Base-by-base conservation (phyloP, 2,888 invertebrate species). In the Petrophora chlorosata region DNA sequence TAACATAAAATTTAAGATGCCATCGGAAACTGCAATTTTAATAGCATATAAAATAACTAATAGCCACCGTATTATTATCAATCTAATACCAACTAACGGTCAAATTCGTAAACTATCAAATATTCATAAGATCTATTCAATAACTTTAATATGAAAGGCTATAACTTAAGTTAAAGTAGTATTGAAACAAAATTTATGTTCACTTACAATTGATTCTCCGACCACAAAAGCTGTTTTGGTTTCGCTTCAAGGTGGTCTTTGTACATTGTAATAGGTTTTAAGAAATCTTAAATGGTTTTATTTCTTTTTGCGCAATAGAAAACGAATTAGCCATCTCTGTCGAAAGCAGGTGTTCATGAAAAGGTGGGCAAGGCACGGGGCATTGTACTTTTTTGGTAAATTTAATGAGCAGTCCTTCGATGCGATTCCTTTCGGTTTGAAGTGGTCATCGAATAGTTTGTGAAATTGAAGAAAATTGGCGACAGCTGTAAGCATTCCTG, bases 241-340 rank as follows among this genome's bases (percentile, higher is more conserved):
- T 45, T 52, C 52, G 56, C 70, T 72, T 58, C 69, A 61, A 73
- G 83, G 83, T 83, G 84, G 84, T 36, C 45, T 45, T 51, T 44
- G 43, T 50, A 15, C n/a, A 5, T 22, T 29, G 17, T 12, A 43
- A 44, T 35, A 34, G 38, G 32, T 42, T 33, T 38, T 17, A 32
- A 48, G 17, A 32, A 36, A 39, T 30, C 32, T 43, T 30, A 5
- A 25, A 14, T 28, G 15, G 25, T 5, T 25, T 10, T 25, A 10
- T 25, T 9, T 3, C 1, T 29, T 48, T 58, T 56, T 61, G 50
- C 47, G 70, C 69, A 79, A 82, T 82, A 70, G 66, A 73, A 76
- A 65, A 70, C 73, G 73, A 82, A 83, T 82, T 83, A 82, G 82
- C 56, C 43, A 25, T 52, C 59, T 68, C 81, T 82, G 78, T 80